phyloP scores from a whole-genome alignment of 1,140 invertebrate genomes.

The Leptinotarsa texana region DNA sequence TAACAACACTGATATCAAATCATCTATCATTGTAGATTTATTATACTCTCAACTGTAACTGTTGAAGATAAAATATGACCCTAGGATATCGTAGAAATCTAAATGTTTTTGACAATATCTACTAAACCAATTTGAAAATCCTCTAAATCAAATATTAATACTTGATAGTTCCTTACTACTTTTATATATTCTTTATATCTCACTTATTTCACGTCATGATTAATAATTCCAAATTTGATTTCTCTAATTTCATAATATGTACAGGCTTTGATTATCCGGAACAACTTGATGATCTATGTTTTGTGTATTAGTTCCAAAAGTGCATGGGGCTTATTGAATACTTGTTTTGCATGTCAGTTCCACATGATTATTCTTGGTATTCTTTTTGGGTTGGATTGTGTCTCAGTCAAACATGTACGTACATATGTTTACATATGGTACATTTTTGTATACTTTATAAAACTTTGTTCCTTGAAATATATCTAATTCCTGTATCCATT shows the following conservation, averaged over 20 bases:
- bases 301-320: conserved; percentile 29
- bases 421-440: conserved; percentile 18
- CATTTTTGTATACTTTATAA: conserved; percentile 35
- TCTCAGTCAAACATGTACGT: conserved; percentile 19
- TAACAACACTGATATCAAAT: too few relatives aligned
- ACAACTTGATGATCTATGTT: conserved; percentile 20
- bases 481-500: conserved; percentile 33
- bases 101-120: too few relatives aligned
- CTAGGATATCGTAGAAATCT: too few relatives aligned
- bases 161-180: too few relatives aligned
- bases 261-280: conserved; percentile 18
- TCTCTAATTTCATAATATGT: background rate
- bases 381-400: conserved; percentile 44
- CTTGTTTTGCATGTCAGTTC: conserved; percentile 38
- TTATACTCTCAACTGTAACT: too few relatives aligned
- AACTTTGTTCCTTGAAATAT: conserved; percentile 32
- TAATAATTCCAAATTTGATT: background rate
- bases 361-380: conserved; percentile 24
- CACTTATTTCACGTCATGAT: too few relatives aligned
- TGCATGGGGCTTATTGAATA: conserved; percentile 40
- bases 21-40: too few relatives aligned
- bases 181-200: too few relatives aligned
- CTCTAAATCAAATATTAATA: too few relatives aligned
- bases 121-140: too few relatives aligned
- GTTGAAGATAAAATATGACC: too few relatives aligned